Evolutionary conservation across 2,113 vertebrate genomes (phyloP).

Genomic region (Haliaeetus leucogaster): DNA sequence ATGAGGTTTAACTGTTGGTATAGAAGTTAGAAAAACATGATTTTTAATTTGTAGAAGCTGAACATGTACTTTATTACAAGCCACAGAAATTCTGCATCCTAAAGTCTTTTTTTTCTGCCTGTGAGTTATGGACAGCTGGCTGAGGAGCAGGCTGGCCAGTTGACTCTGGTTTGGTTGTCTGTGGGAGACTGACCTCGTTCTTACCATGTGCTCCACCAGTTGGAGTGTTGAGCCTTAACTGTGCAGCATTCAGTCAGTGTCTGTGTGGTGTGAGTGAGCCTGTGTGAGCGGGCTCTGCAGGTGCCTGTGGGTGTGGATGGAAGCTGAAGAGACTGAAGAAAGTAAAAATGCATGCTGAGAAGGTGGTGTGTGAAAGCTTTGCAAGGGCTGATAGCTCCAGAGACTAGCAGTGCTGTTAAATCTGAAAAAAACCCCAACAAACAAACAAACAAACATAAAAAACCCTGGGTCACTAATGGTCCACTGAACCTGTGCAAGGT

Average conservation of each 20-base stretch:
- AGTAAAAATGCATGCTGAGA: background rate
- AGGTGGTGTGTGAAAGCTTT: background rate
- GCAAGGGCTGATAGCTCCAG: background rate
- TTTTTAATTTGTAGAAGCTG: background rate
- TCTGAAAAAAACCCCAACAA: too few relatives aligned
- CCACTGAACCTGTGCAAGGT: background rate
- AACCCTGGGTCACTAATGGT: background rate
- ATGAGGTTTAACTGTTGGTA: background rate
- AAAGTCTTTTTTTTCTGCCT: background rate
- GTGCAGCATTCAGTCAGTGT: fast-evolving
- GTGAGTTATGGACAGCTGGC: background rate
- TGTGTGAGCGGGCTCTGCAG: background rate
- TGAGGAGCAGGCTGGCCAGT: background rate
- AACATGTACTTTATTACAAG: background rate
- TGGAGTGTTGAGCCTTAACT: background rate
- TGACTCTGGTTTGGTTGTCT: background rate
- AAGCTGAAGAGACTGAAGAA: background rate
- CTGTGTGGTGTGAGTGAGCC: background rate
- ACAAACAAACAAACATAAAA: background rate
- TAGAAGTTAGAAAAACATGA: background rate
- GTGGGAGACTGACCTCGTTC: background rate
- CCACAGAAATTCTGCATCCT: background rate
- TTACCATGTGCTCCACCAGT: background rate
- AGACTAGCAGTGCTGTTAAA: background rate
- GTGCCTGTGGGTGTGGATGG: background rate